Conservation (phyloP, 2,888 invertebrate species). For the Lithophane socia region DNA sequence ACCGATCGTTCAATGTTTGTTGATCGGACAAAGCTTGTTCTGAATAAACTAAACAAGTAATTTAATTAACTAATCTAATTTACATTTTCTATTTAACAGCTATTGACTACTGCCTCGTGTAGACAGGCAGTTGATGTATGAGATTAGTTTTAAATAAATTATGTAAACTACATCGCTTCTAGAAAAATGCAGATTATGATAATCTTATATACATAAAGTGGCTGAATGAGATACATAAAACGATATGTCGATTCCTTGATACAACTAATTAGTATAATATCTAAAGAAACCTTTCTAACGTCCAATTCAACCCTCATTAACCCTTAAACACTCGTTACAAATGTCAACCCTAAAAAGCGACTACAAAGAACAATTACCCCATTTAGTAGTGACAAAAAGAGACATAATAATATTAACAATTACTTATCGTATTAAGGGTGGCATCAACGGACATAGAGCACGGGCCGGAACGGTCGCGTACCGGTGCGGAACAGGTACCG, state of each 20-base stretch:
- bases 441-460: conserved; percentile 68
- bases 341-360: conserved; percentile 17
- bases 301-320: conserved; percentile 5
- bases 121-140: not conserved
- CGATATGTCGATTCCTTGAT: not conserved
- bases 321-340: conserved; percentile 16
- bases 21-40: not conserved
- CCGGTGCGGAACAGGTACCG: conserved; percentile 70
- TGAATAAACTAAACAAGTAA: not conserved
- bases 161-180: not conserved
- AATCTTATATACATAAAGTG: no score
- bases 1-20: no score
- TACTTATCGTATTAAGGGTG: conserved; percentile 52
- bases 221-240: no score
- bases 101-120: not conserved
- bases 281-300: not conserved
- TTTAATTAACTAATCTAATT: not conserved
- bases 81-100: not conserved
- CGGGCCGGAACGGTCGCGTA: conserved; percentile 70
- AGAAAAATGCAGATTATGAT: not conserved
- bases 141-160: not conserved
- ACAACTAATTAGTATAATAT: not conserved
- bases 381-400: conserved; percentile 45
- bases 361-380: conserved; percentile 33
- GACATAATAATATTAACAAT: conserved; percentile 66